phyloP scores from a whole-genome alignment of 2,113 vertebrate species.

The Phylloscopus trochilus region DNA sequence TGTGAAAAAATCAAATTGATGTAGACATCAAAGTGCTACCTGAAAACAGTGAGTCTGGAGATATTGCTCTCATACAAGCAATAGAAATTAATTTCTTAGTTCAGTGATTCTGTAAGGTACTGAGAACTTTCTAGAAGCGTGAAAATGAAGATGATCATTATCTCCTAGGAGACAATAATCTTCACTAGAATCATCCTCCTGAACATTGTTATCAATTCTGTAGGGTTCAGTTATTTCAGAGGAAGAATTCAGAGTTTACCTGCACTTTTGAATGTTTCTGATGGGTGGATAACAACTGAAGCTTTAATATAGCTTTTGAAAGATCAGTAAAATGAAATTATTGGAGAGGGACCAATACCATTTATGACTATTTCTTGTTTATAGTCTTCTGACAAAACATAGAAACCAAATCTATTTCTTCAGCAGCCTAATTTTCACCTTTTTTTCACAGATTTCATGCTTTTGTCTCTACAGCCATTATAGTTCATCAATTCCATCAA shows the following conservation, averaged over 20 bases:
- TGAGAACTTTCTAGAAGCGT: not conserved
- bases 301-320: not conserved
- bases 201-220: not conserved
- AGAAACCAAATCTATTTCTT: not conserved
- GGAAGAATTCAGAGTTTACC: not conserved
- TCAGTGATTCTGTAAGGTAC: not conserved
- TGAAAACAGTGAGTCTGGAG: not conserved
- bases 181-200: not conserved
- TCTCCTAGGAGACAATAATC: slow-evolving; percentile 16
- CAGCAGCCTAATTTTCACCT: not conserved
- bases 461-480: not conserved
- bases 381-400: not conserved
- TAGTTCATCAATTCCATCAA: not conserved
- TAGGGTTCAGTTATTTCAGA: not conserved
- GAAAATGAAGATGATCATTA: not conserved
- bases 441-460: not conserved
- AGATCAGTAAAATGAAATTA: not conserved
- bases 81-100: slow-evolving; percentile 16
- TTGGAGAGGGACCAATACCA: not conserved
- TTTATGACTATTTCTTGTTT: not conserved
- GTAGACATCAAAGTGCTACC: not conserved
- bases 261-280: not conserved
- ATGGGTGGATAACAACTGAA: not conserved
- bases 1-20: not conserved
- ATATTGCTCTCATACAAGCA: not conserved